Evolutionary conservation across 2,888 invertebrate species (phyloP), one percentile per base, ranked within the genome.

Genomic region (Drosophila kanekoi): DNA sequence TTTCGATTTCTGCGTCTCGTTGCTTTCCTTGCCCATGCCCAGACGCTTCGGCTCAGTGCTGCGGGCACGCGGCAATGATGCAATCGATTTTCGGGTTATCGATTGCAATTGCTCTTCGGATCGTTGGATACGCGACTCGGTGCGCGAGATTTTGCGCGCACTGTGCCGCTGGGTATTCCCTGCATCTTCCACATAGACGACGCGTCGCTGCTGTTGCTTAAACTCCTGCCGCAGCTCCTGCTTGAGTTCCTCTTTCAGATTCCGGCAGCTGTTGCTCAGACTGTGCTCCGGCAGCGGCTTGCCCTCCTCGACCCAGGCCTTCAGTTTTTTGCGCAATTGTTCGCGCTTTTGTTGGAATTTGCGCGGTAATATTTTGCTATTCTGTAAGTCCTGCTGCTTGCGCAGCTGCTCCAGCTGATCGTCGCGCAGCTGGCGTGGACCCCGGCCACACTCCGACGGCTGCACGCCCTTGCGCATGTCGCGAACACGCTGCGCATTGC

Each of bases 341-440:
- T 72, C 67, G 13, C 72, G 52, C 35, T 72, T 72, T 43, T 37
- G 1, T 1, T 66, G 53, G 10, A 33, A 72, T 23, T 61, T 72
- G 1, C 9, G 32, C 1, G 72, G 61, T 57, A 67, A 8, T 0
- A 43, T 9, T 14, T 62, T 73, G 16, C 5, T 53, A 1, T 72
- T 65, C n/a, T 71, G 71, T 1, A 38, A 1, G 0, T 51, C 18
- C 37, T 71, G 71, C 14, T 72, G 71, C 13, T 37, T 33, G 13
- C 72, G 72, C 40, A 72, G 20, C 8, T 56, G 47, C 18, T 65
- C 52, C 47, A 72, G 10, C 9, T 72, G 65, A 44, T 72, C 56
- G 14, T 54, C 38, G 16, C 40, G 43, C 28, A 54, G 41, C 32
- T 60, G 43, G 5, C 13, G 9, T 0, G 45, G 44, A 13, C 8